phyloP scores from a whole-genome alignment of 2,797 vertebrate genomes.

The Podarcis lilfordi region DNA sequence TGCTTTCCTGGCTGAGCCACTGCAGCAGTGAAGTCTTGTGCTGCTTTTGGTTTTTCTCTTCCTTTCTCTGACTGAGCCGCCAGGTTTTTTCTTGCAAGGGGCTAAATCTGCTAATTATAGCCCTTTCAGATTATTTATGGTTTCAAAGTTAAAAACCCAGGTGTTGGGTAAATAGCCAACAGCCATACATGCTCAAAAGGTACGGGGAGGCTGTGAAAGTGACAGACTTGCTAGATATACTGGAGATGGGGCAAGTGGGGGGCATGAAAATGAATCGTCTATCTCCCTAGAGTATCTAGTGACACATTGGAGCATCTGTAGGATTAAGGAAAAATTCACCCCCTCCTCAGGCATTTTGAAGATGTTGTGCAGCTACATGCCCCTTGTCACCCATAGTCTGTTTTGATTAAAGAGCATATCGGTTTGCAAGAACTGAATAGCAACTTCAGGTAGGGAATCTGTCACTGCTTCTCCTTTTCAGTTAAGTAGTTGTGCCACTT shows the following conservation, averaged over 20 bases:
- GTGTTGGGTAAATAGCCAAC: neutral
- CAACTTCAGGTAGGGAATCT: neutral
- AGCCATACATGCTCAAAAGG: neutral
- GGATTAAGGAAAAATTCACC: slow-evolving; percentile 1
- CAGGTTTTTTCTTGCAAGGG: slow-evolving; percentile 18
- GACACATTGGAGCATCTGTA: neutral
- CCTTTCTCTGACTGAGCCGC: neutral
- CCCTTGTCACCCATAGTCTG: slow-evolving; percentile 30
- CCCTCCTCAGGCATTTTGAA: neutral
- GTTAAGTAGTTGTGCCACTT: neutral
- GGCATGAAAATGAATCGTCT: neutral
- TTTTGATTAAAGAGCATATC: slow-evolving; percentile 19
- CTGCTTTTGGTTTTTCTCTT: neutral
- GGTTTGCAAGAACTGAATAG: neutral
- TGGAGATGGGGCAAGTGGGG: neutral
- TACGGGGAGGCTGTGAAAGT: neutral
- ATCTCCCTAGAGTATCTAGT: neutral
- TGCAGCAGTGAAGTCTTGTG: neutral
- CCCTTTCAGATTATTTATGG: slow-evolving; percentile 35
- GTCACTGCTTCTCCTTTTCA: neutral
- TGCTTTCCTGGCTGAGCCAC: neutral
- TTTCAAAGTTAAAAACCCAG: slow-evolving; percentile 12
- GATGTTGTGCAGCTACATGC: neutral
- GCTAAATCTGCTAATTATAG: slow-evolving; percentile 19
- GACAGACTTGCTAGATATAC: neutral